These are phyloP conservation scores for Troides oblongomaculatus DNA, from an alignment of 2,888 invertebrate species.

Conservation along the genomic window DNA sequence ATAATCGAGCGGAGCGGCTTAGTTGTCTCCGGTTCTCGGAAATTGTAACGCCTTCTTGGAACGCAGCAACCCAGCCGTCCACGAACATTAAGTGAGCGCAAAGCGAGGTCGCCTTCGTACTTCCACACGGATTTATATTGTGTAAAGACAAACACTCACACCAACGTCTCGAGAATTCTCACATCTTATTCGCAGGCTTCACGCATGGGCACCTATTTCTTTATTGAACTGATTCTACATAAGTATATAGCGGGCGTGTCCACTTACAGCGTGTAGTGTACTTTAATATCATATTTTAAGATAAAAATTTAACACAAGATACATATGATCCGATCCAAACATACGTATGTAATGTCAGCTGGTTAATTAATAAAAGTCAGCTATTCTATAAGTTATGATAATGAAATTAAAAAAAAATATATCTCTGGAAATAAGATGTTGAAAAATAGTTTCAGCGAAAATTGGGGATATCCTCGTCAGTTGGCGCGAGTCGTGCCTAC, in stretches of 20 bases:
- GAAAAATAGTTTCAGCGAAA: constrained; percentile 16
- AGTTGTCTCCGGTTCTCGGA: constrained; percentile 77
- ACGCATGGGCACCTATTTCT: constrained; percentile 36
- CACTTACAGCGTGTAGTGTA: not conserved
- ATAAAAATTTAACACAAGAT: not conserved
- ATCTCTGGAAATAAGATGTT: constrained; percentile 5
- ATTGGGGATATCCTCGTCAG: constrained; percentile 73
- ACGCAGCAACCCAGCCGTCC: constrained; percentile 69
- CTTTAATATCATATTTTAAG: not conserved
- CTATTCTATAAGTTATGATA: not conserved
- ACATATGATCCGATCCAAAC: not conserved
- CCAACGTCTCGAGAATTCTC: constrained; percentile 41
- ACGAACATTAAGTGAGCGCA: constrained; percentile 66
- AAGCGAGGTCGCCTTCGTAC: constrained; percentile 70
- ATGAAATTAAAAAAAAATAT: not conserved
- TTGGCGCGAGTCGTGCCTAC: constrained; percentile 58
- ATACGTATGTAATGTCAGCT: no score
- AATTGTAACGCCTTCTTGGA: constrained; percentile 80
- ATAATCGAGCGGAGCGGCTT: constrained; percentile 64
- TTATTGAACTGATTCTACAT: constrained; percentile 29
- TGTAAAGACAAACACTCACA: constrained; percentile 54
- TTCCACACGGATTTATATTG: constrained; percentile 52
- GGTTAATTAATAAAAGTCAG: not conserved
- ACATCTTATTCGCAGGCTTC: constrained; percentile 42
- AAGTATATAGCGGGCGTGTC: constrained; percentile 20